Evolutionary conservation across 1,140 invertebrate genomes (phyloP).

Genomic region (Pseudomyrmex dendroicus): DNA sequence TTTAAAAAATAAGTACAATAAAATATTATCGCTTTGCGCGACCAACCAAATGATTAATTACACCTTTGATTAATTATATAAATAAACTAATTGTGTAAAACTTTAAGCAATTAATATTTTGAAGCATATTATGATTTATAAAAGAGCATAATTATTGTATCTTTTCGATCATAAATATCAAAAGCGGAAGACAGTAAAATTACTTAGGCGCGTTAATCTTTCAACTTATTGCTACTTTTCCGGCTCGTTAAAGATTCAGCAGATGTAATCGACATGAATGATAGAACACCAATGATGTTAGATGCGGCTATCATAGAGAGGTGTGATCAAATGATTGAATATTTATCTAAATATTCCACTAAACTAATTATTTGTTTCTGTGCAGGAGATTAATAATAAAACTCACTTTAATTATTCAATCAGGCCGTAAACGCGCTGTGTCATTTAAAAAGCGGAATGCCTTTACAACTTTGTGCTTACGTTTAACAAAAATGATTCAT

Average conservation of each 20-base stretch:
- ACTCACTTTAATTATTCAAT: conserved; percentile 37
- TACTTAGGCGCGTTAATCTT: conserved; percentile 26
- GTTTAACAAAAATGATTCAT: conserved; percentile 53
- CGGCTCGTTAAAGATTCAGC: conserved; percentile 38
- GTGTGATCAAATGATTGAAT: conserved; percentile 13
- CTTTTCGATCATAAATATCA: background rate
- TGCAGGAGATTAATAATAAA: conserved; percentile 18
- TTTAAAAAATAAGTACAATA: background rate
- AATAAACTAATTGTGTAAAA: background rate
- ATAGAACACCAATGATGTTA: background rate
- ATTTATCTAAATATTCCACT: conserved; percentile 31
- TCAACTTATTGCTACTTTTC: conserved; percentile 40
- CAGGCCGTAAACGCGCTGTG: conserved; percentile 23
- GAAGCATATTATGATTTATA: too few relatives aligned
- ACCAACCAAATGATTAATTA: background rate
- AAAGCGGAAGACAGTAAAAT: conserved; percentile 11
- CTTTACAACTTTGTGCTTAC: conserved; percentile 1
- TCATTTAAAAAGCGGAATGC: conserved; percentile 31
- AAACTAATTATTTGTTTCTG: background rate
- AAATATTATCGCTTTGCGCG: background rate
- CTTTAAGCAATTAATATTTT: background rate
- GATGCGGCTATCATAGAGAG: background rate
- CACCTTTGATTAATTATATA: background rate
- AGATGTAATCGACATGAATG: background rate
- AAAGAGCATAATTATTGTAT: background rate